A percentile compares a stretch with the other conserved stretches of the same genome.
phyloP scores from a whole-genome alignment of 2,888 invertebrate species.

The Stegana nigrithorax region DNA sequence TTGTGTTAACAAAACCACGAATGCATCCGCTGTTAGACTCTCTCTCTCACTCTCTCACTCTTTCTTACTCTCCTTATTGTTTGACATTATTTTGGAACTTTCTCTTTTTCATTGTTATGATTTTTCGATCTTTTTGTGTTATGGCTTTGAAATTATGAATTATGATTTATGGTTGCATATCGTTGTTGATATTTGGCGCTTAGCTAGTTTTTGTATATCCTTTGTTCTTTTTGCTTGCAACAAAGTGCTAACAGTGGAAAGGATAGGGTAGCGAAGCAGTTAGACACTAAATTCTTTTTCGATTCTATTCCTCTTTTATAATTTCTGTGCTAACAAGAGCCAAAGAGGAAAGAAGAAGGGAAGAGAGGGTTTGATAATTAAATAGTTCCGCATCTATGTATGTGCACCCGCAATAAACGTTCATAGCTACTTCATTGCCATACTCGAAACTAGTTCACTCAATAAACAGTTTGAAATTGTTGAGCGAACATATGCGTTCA shows the following conservation, averaged over 20 bases:
- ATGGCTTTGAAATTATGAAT: constrained; percentile 40
- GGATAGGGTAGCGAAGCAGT: too few relatives aligned
- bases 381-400: too few relatives aligned
- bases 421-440: too few relatives aligned
- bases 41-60: constrained; percentile 35
- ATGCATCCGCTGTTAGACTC: constrained; percentile 24
- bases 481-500: not conserved
- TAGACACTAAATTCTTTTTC: too few relatives aligned
- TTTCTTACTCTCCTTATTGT: constrained; percentile 40
- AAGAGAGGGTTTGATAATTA: too few relatives aligned
- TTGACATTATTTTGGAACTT: constrained; percentile 39
- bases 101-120: constrained; percentile 51
- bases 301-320: too few relatives aligned
- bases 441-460: too few relatives aligned
- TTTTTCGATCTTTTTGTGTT: constrained; percentile 26
- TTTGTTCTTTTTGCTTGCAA: not conserved
- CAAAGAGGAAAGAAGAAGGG: too few relatives aligned
- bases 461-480: not conserved
- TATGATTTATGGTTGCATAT: constrained; percentile 46
- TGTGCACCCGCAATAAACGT: too few relatives aligned
- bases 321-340: too few relatives aligned
- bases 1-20: constrained; percentile 63
- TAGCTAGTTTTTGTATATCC: not conserved
- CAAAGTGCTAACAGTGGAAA: not conserved
- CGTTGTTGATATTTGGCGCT: constrained; percentile 36